Conservation (phyloP, 2,113 vertebrate species). For the Pituophis catenifer region DNA sequence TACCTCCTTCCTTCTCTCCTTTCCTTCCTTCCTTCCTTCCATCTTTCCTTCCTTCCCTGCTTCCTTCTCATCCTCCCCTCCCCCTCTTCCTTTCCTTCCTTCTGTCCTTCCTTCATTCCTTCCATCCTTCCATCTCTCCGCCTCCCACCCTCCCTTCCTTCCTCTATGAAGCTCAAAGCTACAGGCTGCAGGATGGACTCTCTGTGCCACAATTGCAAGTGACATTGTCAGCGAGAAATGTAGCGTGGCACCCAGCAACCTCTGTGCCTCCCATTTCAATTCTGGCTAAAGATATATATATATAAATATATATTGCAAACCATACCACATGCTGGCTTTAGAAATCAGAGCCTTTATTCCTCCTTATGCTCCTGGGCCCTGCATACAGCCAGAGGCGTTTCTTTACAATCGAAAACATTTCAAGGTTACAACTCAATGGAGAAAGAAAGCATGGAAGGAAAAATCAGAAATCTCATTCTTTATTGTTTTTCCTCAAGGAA, state of each 20-base stretch:
- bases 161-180: not conserved
- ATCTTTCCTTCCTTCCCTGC: not conserved
- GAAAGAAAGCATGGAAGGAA: not conserved
- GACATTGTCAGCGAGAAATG: not conserved
- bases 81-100: no score
- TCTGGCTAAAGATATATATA: no score
- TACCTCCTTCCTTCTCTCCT: fast-evolving
- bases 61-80: no score
- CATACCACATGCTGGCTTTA: not conserved
- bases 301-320: not conserved
- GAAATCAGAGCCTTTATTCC: not conserved
- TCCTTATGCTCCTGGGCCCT: not conserved
- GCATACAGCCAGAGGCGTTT: not conserved
- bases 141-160: no score
- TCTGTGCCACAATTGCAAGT: not conserved
- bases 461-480: not conserved
- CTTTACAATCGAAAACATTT: not conserved
- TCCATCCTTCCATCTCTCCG: fast-evolving
- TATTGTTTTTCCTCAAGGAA: not conserved
- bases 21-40: no score
- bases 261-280: not conserved
- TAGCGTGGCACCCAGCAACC: not conserved
- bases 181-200: not conserved
- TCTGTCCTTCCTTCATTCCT: no score
- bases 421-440: not conserved